phyloP scores from a whole-genome alignment of 1,140 invertebrate genomes.

The Eupeodes corollae region DNA sequence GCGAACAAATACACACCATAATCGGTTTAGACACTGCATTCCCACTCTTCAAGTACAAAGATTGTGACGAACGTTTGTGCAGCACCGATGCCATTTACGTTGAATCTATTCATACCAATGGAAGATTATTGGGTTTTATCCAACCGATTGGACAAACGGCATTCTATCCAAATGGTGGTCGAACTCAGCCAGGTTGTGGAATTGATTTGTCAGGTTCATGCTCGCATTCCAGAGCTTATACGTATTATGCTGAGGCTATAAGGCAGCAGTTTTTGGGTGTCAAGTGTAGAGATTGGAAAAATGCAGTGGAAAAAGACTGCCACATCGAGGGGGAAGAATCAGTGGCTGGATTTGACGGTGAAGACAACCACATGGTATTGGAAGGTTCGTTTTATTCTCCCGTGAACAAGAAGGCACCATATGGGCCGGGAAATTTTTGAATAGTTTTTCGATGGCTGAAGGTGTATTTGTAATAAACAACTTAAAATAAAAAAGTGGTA shows the following conservation, averaged over 20 bases:
- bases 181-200: slow-evolving; percentile 44
- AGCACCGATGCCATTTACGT: slow-evolving; percentile 32
- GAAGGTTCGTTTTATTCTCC: too few species aligned
- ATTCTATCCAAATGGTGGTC: slow-evolving; percentile 42
- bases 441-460: too few species aligned
- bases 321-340: too few species aligned
- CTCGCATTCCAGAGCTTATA: slow-evolving; percentile 40
- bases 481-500: too few species aligned
- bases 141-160: slow-evolving; percentile 38
- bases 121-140: slow-evolving; percentile 39
- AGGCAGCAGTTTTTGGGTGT: slow-evolving; percentile 13
- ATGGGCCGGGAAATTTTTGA: too few species aligned
- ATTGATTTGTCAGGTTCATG: slow-evolving; percentile 33
- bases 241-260: slow-evolving; percentile 44
- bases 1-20: slow-evolving; percentile 23
- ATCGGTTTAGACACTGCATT: slow-evolving; percentile 40
- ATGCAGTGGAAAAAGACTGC: slow-evolving; percentile 18
- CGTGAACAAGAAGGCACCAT: too few species aligned
- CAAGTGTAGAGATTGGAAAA: slow-evolving; percentile 20
- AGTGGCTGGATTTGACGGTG: too few species aligned
- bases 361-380: too few species aligned
- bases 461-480: too few species aligned
- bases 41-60: slow-evolving; percentile 29
- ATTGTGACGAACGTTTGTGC: slow-evolving; percentile 30
- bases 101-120: slow-evolving; percentile 45